These are phyloP conservation scores for Ginglymostoma cirratum DNA, from an alignment of 2,113 vertebrate genomes.

Conservation along the genomic window DNA sequence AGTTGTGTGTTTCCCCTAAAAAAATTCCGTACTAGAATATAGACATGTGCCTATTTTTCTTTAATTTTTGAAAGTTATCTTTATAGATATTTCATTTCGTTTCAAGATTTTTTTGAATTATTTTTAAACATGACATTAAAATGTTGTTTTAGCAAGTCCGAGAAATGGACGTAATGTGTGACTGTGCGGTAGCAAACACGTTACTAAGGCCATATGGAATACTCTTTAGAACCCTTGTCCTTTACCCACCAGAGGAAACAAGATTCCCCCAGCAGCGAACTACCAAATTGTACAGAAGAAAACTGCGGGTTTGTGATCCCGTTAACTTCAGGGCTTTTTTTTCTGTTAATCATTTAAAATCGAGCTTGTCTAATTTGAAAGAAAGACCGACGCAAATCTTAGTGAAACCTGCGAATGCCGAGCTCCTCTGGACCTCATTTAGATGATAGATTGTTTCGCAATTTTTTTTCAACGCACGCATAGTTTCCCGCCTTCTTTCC, in stretches of 20 bases:
- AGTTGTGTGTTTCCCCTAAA: background rate
- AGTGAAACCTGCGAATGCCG: background rate
- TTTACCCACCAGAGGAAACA: background rate
- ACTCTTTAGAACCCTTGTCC: background rate
- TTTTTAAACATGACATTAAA: background rate
- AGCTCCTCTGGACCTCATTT: background rate
- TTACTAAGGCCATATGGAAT: background rate
- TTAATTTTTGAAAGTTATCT: background rate
- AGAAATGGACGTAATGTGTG: background rate
- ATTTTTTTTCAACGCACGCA: background rate
- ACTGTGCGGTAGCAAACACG: background rate
- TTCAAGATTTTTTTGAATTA: background rate
- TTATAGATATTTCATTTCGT: background rate
- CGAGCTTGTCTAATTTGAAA: too few relatives aligned
- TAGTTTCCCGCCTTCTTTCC: constrained; percentile 23
- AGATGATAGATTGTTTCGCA: background rate
- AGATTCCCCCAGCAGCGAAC: background rate
- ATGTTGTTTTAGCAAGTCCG: background rate
- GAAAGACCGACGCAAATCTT: background rate
- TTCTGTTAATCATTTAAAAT: background rate
- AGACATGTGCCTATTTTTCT: background rate
- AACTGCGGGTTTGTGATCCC: background rate
- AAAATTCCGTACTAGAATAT: too few relatives aligned
- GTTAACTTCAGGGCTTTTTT: background rate
- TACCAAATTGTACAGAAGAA: background rate